Evolutionary conservation across 2,797 vertebrate species (phyloP), one percentile per base, ranked within the genome.

Genomic region (Cyclura pinguis): DNA sequence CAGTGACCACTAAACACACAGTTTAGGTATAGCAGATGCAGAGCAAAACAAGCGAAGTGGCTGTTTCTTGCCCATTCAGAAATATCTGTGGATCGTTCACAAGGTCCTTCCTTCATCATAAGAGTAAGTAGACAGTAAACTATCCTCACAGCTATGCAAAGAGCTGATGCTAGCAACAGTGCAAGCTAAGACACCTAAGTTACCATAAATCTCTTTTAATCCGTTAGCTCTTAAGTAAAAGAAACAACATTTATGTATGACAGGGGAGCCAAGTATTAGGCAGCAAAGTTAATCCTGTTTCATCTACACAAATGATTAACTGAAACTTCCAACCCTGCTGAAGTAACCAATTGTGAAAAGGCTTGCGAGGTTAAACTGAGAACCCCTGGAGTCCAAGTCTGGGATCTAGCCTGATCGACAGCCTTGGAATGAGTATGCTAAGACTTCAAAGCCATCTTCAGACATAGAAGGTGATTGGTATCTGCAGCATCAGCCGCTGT

Each of bases 171-270:
- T 50, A 64, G 86, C 59, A 67, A 22, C 35, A 47, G 76, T 20
- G 74, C 20, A 47, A 64, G 29, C 38, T 22, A 87, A 87, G 74
- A 57, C 29, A 80, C 57, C 64, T 87, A 67, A n/a, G 35, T 87
- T 87, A 78, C 76, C 35, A 80, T 64, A 67, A 62, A 67, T 16
- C 72, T 80, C 59, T n/a, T 67, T 64, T 80, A 87, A 87, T 64
- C 74, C 55, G 9, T 78, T 64, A 87, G 74, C 76, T 87, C 32
- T 87, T 87, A 87, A 78, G 74, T 87, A 87, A 87, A 87, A 80
- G 57, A 80, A 87, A 67, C 85, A 78, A 78, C 57, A 87, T 87
- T 87, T 87, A 80, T 64, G 35, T 20, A 7, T 32, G 35, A 38
- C 72, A 80, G 7, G 27, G 57, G 57, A 87, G 35, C 55, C 38